Base-by-base conservation (phyloP, 2,797 vertebrate species). In the Pristis pectinata region DNA sequence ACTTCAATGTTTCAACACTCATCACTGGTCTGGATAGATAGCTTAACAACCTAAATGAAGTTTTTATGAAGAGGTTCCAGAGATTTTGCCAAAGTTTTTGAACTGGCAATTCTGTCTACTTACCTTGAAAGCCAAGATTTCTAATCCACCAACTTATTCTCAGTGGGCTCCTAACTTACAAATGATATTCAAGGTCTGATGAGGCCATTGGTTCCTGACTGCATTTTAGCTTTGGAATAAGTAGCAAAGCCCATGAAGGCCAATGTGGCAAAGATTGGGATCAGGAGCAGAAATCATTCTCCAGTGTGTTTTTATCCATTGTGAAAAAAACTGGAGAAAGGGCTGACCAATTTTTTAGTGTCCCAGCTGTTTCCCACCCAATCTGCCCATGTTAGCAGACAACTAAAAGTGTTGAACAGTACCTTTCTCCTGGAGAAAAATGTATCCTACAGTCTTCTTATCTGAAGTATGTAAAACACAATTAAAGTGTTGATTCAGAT, bases 391-490 rank as follows among this genome's bases (percentile, higher is more conserved):
- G 49, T 89, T 61, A 89, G 56, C 34, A n/a, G 44, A 30, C 8
- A 83, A 13, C 37, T 80, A 61, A n/a, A 89, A 19, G 4, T 6
- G n/a, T 3, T 22, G 59, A 59, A 53, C 24, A 70, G 49, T 77
- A 96, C 95, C 89, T 56, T 97, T 97, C 95, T 95, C 96, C 94
- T 96, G 94, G 95, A 98, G 74, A 94, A 95, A 95, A 95, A 97
- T 96, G 92, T 9, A 94, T 95, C 96, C 96, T 0, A 0, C 95
- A 13, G 95, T 94, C 0, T 0, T 61, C 27, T n/a, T 64, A 79
- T 79, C 95, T 15, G 94, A 37, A 0, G 77, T 37, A 93, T 13
- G 24, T 37, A 97, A 95, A 34, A 95, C 87, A 53, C 97, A 97
- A 85, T 95, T 97, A 95, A 97, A 97, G 93, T 94, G 95, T 95